Percentiles rank a stretch among this genome's conserved stretches.
phyloP scores from a whole-genome alignment of 2,113 vertebrate genomes.

The Anser brachyrhynchus region DNA sequence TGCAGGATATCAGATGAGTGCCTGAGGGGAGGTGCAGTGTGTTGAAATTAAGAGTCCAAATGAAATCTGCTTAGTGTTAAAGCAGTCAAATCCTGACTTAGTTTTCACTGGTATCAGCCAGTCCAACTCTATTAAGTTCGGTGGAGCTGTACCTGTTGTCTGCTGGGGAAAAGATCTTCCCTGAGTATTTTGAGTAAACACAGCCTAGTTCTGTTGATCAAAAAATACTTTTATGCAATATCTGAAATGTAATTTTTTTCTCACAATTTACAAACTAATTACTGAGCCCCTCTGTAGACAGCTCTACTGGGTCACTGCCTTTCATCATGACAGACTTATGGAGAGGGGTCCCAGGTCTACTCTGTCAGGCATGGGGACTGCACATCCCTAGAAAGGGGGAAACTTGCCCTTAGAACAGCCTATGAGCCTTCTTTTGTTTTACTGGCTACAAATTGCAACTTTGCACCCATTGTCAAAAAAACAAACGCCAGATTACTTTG shows the following conservation, averaged over 20 bases:
- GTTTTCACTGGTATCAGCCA: constrained; percentile 14
- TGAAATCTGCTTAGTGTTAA: not conserved
- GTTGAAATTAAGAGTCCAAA: constrained; percentile 8
- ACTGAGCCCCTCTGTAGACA: not conserved
- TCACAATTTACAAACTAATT: not conserved
- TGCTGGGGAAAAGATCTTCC: not conserved
- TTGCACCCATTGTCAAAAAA: not conserved
- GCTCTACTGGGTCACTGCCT: not conserved
- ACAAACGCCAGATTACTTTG: not conserved
- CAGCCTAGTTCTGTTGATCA: not conserved
- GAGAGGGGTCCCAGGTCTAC: not conserved
- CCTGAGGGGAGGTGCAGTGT: constrained; percentile 42
- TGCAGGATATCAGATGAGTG: constrained; percentile 48
- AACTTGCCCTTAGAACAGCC: not conserved
- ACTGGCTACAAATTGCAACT: not conserved
- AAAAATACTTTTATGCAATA: not conserved
- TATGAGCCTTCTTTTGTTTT: not conserved
- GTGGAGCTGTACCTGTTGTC: not conserved
- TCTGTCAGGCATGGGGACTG: not conserved
- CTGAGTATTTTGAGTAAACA: not conserved
- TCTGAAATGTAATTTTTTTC: not conserved
- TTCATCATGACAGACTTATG: not conserved
- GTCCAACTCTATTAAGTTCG: not conserved
- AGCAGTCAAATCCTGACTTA: not conserved
- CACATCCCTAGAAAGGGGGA: not conserved